These are phyloP conservation scores for Echiichthys vipera DNA, from an alignment of 2,797 vertebrate species.

Conservation along the genomic window DNA sequence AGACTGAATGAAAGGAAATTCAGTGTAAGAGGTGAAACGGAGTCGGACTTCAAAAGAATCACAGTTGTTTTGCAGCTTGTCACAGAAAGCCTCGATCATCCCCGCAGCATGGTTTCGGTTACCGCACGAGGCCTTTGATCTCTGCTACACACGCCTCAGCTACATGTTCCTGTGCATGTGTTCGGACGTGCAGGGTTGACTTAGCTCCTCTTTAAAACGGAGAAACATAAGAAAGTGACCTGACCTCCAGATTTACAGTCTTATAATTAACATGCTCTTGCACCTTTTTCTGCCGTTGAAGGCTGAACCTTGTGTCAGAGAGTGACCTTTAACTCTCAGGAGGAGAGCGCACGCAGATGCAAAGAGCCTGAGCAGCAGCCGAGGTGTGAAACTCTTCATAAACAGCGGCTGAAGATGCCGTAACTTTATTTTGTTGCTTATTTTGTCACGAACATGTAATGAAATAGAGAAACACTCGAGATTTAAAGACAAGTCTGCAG, in stretches of 20 bases:
- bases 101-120: background rate
- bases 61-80: background rate
- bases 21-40: background rate
- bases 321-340: background rate
- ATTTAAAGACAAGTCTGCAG: no score
- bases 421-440: no score
- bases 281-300: background rate
- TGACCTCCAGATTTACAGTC: background rate
- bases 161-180: background rate
- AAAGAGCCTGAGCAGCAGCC: no score
- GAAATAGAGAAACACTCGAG: no score
- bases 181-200: background rate
- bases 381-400: no score
- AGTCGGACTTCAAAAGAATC: background rate
- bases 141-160: background rate
- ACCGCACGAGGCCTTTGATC: background rate
- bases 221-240: background rate
- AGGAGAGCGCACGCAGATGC: no score
- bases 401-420: no score
- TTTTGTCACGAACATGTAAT: no score
- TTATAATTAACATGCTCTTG: background rate
- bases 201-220: background rate
- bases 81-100: background rate
- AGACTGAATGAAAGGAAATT: background rate
- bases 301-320: no score